These are phyloP conservation scores for Drosophila putrida DNA, from an alignment of 2,888 invertebrate genomes.

Conservation along the genomic window DNA sequence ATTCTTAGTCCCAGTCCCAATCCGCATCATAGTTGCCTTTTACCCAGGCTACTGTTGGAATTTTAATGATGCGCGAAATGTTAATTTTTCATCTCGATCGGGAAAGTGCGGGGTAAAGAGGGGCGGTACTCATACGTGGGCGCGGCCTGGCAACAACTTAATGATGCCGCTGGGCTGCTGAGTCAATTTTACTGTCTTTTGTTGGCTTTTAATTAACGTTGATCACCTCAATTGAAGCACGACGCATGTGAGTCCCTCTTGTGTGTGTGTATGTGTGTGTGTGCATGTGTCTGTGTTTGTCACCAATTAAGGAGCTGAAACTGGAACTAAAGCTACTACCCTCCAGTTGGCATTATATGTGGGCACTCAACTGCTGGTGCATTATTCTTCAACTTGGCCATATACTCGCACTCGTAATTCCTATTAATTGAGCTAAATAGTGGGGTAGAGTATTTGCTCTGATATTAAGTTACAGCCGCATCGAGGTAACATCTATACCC, in stretches of 20 bases:
- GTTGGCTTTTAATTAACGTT: constrained; percentile 84
- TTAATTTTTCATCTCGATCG: constrained; percentile 79
- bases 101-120: constrained; percentile 13
- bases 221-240: constrained; percentile 84
- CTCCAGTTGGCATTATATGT: constrained; percentile 75
- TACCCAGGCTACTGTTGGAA: constrained; percentile 57
- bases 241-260: constrained; percentile 62
- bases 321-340: constrained; percentile 42
- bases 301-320: constrained; percentile 74
- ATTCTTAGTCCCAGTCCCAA: constrained; percentile 7
- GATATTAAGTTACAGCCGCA: constrained; percentile 67
- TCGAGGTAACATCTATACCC: constrained; percentile 56
- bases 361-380: constrained; percentile 70
- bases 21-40: constrained; percentile 29
- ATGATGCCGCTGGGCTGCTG: constrained; percentile 37
- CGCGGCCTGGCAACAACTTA: constrained; percentile 52
- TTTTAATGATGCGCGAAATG: constrained; percentile 81
- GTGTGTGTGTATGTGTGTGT: constrained; percentile 1
- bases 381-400: constrained; percentile 69
- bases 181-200: constrained; percentile 56
- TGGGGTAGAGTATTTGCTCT: constrained; percentile 48
- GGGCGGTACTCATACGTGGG: constrained; percentile 29
- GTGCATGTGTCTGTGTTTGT: constrained; percentile 26
- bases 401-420: constrained; percentile 59
- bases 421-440: constrained; percentile 72